phyloP scores from a whole-genome alignment of 1,140 invertebrate genomes.

The Pseudomyrmex dendroicus region DNA sequence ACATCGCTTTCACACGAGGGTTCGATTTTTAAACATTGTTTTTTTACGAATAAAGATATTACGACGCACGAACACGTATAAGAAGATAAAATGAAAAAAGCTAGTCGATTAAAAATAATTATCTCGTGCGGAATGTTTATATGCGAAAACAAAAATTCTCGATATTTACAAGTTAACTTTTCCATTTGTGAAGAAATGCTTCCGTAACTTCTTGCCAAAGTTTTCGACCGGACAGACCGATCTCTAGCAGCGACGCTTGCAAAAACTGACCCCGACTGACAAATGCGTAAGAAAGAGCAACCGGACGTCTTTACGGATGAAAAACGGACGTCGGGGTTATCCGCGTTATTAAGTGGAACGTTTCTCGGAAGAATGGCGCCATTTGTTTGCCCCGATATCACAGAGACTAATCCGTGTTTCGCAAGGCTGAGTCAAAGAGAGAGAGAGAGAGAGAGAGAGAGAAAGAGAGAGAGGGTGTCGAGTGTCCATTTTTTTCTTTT shows the following conservation, averaged over 20 bases:
- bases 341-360: slow-evolving; percentile 69
- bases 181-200: not conserved
- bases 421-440: not conserved
- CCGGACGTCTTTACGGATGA: slow-evolving; percentile 71
- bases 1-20: not conserved
- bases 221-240: slow-evolving; percentile 52
- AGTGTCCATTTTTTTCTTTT: slow-evolving; percentile 17
- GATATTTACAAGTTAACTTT: not conserved
- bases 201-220: not conserved
- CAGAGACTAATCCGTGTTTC: slow-evolving; percentile 59
- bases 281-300: slow-evolving; percentile 61
- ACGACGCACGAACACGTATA: not conserved
- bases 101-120: not conserved
- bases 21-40: not conserved
- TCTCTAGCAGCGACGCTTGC: slow-evolving; percentile 69
- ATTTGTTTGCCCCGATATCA: slow-evolving; percentile 69
- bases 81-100: not conserved
- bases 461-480: slow-evolving; percentile 15
- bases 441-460: slow-evolving; percentile 12
- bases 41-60: not conserved
- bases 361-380: slow-evolving; percentile 70
- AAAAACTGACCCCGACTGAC: slow-evolving; percentile 70
- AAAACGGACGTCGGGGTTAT: slow-evolving; percentile 65
- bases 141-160: not conserved
- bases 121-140: not conserved